Conservation (phyloP, 1,140 invertebrate genomes). For the Proctacanthus coquilletti region DNA sequence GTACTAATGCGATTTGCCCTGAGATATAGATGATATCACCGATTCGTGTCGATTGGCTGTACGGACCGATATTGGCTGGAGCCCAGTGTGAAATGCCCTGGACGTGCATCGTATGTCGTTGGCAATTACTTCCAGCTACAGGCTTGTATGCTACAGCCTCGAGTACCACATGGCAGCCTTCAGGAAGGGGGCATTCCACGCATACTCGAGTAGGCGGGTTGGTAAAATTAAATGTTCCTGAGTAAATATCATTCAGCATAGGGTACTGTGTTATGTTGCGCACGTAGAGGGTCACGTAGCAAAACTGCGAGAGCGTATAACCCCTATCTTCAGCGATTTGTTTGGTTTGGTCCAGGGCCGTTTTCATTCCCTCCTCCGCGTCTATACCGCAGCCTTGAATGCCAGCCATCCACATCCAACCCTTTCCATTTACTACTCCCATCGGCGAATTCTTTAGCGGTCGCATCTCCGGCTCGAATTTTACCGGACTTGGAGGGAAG, state of each 20-base stretch:
- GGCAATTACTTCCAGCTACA: conserved; percentile 6
- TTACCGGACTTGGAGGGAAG: conserved; percentile 24
- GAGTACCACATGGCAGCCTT: conserved; percentile 54
- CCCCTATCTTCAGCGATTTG: conserved; percentile 29
- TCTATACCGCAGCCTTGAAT: conserved; percentile 33
- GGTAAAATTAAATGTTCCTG: conserved; percentile 51
- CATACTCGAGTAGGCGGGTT: conserved; percentile 83
- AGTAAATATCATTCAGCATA: conserved; percentile 61
- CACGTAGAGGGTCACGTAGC: conserved; percentile 68
- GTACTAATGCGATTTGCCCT: conserved; percentile 81
- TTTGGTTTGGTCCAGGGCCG: conserved; percentile 16
- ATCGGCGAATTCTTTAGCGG: conserved; percentile 30
- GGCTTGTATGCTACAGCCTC: conserved; percentile 49
- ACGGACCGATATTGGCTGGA: conserved; percentile 88
- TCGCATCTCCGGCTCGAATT: conserved; percentile 26
- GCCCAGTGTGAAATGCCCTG: conserved; percentile 93
- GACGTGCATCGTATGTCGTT: conserved; percentile 64
- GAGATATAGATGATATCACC: conserved; percentile 72
- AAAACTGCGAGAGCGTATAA: conserved; percentile 49
- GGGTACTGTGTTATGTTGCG: conserved; percentile 65
- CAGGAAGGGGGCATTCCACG: conserved; percentile 61
- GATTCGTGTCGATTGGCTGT: conserved; percentile 70
- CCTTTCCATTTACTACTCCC: conserved; percentile 46
- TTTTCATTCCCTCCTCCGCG: conserved; percentile 20
- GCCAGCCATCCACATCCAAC: conserved; percentile 69